phyloP scores from a whole-genome alignment of 2,888 invertebrate genomes.

The Watsonalla binaria region DNA sequence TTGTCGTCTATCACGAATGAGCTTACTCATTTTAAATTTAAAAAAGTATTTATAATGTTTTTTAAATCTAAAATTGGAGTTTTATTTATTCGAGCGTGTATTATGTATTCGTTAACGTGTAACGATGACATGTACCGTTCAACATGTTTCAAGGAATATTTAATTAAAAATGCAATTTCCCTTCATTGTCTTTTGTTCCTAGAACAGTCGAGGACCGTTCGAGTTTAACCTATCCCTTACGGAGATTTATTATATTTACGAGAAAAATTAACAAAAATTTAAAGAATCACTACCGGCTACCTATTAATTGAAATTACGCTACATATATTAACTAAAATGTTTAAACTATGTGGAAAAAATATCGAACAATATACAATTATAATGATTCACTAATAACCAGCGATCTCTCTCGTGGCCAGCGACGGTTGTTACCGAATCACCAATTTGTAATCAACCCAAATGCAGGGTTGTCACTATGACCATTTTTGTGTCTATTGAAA shows the following conservation, averaged over 20 bases:
- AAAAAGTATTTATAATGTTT: constrained; percentile 1
- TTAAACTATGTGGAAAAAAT: constrained; percentile 75
- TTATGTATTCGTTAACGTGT: neutral
- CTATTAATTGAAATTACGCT: constrained; percentile 73
- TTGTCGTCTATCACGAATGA: constrained; percentile 19
- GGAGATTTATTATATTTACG: constrained; percentile 65
- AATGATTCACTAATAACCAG: constrained; percentile 74
- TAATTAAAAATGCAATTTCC: constrained; percentile 68
- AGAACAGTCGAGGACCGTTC: constrained; percentile 61
- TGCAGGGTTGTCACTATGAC: constrained; percentile 21
- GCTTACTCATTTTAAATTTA: neutral
- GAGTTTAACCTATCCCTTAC: constrained; percentile 68
- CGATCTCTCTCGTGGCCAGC: constrained; percentile 40
- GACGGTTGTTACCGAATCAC: constrained; percentile 29
- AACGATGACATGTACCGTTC: constrained; percentile 16
- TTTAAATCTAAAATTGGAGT: constrained; percentile 36
- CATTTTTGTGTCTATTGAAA: constrained; percentile 35
- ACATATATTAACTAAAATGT: constrained; percentile 70
- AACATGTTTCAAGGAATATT: constrained; percentile 33
- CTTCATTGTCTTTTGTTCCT: constrained; percentile 76
- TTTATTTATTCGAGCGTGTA: neutral
- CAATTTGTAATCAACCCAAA: constrained; percentile 4
- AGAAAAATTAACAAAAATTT: constrained; percentile 75
- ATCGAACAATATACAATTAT: constrained; percentile 77
- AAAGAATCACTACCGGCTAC: constrained; percentile 73